These are phyloP conservation scores for Nothoprocta perdicaria DNA, from an alignment of 2,113 vertebrate genomes.

Conservation along the genomic window DNA sequence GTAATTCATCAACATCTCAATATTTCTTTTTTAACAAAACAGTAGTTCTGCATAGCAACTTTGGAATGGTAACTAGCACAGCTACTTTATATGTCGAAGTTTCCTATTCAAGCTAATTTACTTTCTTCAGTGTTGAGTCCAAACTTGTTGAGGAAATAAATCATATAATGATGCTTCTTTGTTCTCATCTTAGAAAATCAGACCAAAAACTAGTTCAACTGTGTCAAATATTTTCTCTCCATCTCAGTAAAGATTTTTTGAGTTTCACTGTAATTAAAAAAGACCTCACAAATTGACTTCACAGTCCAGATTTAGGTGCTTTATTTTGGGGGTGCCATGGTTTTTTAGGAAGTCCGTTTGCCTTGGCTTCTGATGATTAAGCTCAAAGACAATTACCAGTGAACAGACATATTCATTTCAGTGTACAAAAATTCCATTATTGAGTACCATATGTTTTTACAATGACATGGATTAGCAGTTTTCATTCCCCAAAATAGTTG, in stretches of 20 bases:
- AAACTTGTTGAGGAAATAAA: background rate
- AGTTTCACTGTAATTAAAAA: background rate
- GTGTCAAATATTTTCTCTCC: background rate
- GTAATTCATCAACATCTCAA: background rate
- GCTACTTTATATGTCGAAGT: background rate
- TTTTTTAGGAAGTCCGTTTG: background rate
- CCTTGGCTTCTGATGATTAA: background rate
- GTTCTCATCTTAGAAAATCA: background rate
- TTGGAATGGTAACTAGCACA: background rate
- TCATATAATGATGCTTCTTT: background rate
- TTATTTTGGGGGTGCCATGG: accelerated
- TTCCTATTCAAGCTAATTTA: background rate
- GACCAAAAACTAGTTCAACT: background rate
- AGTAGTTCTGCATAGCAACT: background rate
- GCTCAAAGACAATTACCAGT: background rate
- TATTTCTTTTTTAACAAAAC: background rate
- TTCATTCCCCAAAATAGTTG: conserved; percentile 48
- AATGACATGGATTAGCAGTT: conserved; percentile 40
- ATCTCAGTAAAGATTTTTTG: background rate
- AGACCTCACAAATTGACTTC: background rate
- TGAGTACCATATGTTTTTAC: conserved; percentile 29
- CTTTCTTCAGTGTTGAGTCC: background rate
- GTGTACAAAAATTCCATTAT: background rate
- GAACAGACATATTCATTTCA: background rate
- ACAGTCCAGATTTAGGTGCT: background rate